A percentile compares a stretch with the other conserved stretches of the same genome.
Evolutionary conservation across 2,113 vertebrate species (phyloP).

Genomic region (Laterallus jamaicensis): DNA sequence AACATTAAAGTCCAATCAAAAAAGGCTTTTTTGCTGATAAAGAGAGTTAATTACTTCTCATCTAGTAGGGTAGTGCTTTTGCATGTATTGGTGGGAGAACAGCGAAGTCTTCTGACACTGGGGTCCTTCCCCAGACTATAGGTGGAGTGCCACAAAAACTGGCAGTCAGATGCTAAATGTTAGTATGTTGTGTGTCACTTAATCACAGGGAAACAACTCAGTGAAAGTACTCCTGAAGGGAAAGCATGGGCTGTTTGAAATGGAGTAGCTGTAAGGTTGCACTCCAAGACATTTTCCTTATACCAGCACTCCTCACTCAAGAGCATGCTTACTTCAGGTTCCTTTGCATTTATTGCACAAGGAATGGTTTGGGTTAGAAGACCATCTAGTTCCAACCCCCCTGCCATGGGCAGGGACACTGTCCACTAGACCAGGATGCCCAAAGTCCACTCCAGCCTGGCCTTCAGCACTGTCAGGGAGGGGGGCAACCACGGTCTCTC

Average conservation of each 20-base stretch:
- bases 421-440: no score
- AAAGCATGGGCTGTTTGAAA: neutral
- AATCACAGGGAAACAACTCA: neutral
- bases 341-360: neutral
- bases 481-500: no score
- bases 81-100: neutral
- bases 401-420: no score
- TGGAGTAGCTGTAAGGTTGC: neutral
- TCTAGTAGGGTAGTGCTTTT: neutral
- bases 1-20: neutral
- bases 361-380: no score
- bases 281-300: neutral
- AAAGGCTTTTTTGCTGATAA: neutral
- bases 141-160: neutral
- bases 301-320: neutral
- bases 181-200: neutral
- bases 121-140: neutral
- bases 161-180: neutral
- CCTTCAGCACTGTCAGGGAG: no score
- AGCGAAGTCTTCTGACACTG: neutral
- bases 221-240: neutral
- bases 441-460: no score
- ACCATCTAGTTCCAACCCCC: no score
- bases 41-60: neutral
- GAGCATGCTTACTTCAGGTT: neutral